A percentile compares a stretch with the other conserved stretches of the same genome.
Conservation (phyloP, 1,140 invertebrate genomes). For the Pinna nobilis region DNA sequence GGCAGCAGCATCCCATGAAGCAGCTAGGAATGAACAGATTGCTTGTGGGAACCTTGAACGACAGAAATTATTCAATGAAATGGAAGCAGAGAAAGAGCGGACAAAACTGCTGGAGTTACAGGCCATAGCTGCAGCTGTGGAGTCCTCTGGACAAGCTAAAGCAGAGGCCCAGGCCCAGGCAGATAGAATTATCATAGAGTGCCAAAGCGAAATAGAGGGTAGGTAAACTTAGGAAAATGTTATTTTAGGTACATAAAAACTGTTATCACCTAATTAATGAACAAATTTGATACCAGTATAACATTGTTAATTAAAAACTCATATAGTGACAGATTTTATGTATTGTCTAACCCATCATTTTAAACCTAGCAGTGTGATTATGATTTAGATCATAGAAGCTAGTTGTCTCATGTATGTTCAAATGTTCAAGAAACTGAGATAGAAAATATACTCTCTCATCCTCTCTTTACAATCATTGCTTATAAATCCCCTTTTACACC, state of each 20-base stretch:
- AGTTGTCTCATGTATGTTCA: too few relatives aligned
- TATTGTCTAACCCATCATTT: neutral
- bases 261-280: too few relatives aligned
- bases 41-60: conserved; percentile 66
- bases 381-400: too few relatives aligned
- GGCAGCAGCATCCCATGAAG: conserved; percentile 65
- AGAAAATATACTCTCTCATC: too few relatives aligned
- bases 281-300: too few relatives aligned
- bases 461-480: too few relatives aligned
- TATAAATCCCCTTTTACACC: too few relatives aligned
- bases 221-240: neutral
- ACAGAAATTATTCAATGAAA: conserved; percentile 66
- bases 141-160: conserved; percentile 68
- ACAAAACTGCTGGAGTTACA: conserved; percentile 61
- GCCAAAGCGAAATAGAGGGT: conserved; percentile 65
- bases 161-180: conserved; percentile 69
- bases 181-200: conserved; percentile 66
- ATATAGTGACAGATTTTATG: too few relatives aligned
- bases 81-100: conserved; percentile 62
- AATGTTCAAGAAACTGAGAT: too few relatives aligned
- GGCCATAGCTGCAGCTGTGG: conserved; percentile 61
- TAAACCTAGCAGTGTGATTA: too few relatives aligned
- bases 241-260: too few relatives aligned
- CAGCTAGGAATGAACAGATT: conserved; percentile 63
- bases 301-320: too few relatives aligned